Evolutionary conservation across 2,113 vertebrate species (phyloP), one percentile per base, ranked within the genome.

Genomic region (Mirza zaza): DNA sequence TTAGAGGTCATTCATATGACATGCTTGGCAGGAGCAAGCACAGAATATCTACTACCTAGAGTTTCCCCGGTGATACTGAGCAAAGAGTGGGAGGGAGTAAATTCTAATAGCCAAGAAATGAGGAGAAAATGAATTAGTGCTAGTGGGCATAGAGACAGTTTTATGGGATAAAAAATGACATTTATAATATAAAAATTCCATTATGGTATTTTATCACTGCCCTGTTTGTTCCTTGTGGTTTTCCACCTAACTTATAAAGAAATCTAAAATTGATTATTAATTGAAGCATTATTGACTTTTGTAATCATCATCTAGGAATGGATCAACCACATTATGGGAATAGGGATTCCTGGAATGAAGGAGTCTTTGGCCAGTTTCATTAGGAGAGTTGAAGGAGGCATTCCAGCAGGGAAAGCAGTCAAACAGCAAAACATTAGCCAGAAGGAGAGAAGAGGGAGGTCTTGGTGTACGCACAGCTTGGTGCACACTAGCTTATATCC

Each of bases 191-290:
- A 84, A 87, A n/a, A 70, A 76, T n/a, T 27, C 12, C 52, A 71
- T 21, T 61, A 91, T 25, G n/a, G 2, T 90, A 25, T 82, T 92
- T 83, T 80, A 23, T 71, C 87, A 96, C 32, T 27, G 75, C 45
- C 0, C 4, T 65, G 76, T 97, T 89, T 42, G 79, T 65, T 48
- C 45, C 17, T 80, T 92, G 52, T 18, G 67, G 20, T 32, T 86
- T 90, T 65, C 45, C 59, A 97, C 80, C 25, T 75, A 61, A 42
- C 48, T 90, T 70, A 39, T 34, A 50, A 94, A 92, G 27, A 71
- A n/a, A 81, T 86, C 55, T 77, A 87, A 95, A 97, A 92, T 9
- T 57, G 52, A 68, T 32, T 20, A 75, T 83, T 68, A 97, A 87
- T 13, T 82, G 25, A 89, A 91, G 36, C 86, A 67, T 29, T 27